phyloP scores from a whole-genome alignment of 2,797 vertebrate genomes.

The Semaprochilodus insignis region DNA sequence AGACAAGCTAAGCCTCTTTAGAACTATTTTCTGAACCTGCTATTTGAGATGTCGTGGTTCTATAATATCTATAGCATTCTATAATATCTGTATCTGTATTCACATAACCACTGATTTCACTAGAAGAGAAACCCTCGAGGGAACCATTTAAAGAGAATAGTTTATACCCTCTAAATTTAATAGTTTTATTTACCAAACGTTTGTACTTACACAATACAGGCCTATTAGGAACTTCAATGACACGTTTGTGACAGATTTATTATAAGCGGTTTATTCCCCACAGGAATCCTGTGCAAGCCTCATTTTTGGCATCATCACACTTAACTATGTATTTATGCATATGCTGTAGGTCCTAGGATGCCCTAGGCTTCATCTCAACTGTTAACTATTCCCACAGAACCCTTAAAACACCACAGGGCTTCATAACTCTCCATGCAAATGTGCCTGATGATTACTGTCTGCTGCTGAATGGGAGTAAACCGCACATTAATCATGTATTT shows the following conservation, averaged over 20 bases:
- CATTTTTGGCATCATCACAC: not conserved
- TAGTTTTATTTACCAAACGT: not conserved
- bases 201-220: not conserved
- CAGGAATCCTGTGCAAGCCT: not conserved
- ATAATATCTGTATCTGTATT: too few species aligned
- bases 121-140: too few species aligned
- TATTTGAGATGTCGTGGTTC: too few species aligned
- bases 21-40: too few species aligned
- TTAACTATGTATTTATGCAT: too few species aligned
- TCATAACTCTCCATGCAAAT: constrained; percentile 40
- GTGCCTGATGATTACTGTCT: not conserved
- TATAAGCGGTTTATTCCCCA: not conserved
- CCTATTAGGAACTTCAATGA: not conserved
- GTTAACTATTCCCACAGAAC: not conserved
- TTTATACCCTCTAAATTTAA: not conserved
- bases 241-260: not conserved
- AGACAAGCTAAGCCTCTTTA: too few species aligned
- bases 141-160: too few species aligned
- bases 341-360: not conserved
- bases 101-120: too few species aligned
- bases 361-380: not conserved
- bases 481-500: not conserved
- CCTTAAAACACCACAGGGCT: not conserved
- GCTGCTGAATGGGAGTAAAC: not conserved
- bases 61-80: too few species aligned